phyloP scores from a whole-genome alignment of 1,140 invertebrate genomes.

The Pemphigus obesinymphae region DNA sequence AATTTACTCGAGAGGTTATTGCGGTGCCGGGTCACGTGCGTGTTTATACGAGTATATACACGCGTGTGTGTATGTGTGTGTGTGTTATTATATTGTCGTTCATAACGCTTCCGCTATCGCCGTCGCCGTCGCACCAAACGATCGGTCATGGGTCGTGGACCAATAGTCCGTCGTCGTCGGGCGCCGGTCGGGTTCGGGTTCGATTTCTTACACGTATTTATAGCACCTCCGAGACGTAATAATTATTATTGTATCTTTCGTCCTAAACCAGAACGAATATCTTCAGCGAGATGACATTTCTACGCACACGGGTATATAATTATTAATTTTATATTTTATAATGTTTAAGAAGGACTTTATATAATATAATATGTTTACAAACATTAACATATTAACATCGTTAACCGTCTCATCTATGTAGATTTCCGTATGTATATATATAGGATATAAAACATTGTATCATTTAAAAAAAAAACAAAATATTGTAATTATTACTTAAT shows the following conservation, averaged over 20 bases:
- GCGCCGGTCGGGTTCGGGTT: background rate
- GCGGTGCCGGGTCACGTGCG: background rate
- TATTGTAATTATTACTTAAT: too few species aligned
- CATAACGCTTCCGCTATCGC: background rate
- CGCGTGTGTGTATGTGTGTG: background rate
- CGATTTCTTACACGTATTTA: slow-evolving; percentile 3
- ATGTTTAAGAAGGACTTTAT: too few species aligned
- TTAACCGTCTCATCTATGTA: background rate
- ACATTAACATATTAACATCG: too few species aligned
- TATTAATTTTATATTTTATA: too few species aligned
- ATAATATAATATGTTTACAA: background rate
- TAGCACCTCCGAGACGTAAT: background rate
- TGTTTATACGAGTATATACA: background rate
- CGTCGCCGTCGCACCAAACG: background rate
- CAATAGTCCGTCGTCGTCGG: background rate
- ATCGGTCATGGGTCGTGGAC: background rate
- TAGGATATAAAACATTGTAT: too few species aligned
- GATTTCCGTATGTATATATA: background rate
- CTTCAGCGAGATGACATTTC: background rate
- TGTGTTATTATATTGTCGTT: background rate
- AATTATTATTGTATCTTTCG: background rate
- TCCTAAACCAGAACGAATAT: background rate
- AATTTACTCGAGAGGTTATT: slow-evolving; percentile 11
- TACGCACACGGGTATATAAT: too few species aligned
- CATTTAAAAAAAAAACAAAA: too few species aligned